Percentiles rank a stretch among this genome's conserved stretches.
Evolutionary conservation across 1,140 invertebrate genomes (phyloP).

Genomic region (Trichomalopsis sarcophagae): DNA sequence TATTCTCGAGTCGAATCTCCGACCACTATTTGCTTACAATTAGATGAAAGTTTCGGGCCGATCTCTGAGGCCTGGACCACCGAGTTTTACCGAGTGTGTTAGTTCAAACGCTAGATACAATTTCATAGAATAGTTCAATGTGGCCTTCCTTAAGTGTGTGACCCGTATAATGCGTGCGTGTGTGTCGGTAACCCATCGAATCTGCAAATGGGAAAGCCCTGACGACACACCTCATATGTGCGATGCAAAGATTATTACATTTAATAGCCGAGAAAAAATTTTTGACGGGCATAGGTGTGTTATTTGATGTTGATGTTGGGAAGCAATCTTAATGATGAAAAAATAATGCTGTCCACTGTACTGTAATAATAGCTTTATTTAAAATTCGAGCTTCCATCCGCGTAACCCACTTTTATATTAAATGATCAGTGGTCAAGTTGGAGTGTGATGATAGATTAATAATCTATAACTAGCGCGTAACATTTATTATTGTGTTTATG

Average conservation of each 20-base stretch:
- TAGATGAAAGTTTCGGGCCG: slow-evolving; percentile 47
- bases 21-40: slow-evolving; percentile 44
- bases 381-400: slow-evolving; percentile 43
- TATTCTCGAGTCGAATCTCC: slow-evolving; percentile 35
- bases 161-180: slow-evolving; percentile 36
- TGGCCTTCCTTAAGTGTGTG: slow-evolving; percentile 74
- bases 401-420: slow-evolving; percentile 22
- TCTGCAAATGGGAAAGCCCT: slow-evolving; percentile 5
- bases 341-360: slow-evolving; percentile 56
- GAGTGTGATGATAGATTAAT: slow-evolving; percentile 20
- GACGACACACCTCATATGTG: slow-evolving; percentile 5
- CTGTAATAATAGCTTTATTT: slow-evolving; percentile 52
- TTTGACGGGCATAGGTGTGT: slow-evolving; percentile 28
- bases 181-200: slow-evolving; percentile 19
- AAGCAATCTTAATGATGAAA: slow-evolving; percentile 49
- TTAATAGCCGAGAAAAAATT: slow-evolving; percentile 28
- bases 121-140: slow-evolving; percentile 74
- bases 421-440: slow-evolving; percentile 17
- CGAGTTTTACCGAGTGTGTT: slow-evolving; percentile 51
- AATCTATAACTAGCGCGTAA: not conserved
- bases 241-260: slow-evolving; percentile 42
- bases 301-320: slow-evolving; percentile 54
- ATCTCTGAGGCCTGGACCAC: slow-evolving; percentile 35
- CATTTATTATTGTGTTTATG: slow-evolving; percentile 28
- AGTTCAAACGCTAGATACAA: slow-evolving; percentile 67